phyloP scores from a whole-genome alignment of 2,797 vertebrate species.

The Hoplostethus atlanticus region DNA sequence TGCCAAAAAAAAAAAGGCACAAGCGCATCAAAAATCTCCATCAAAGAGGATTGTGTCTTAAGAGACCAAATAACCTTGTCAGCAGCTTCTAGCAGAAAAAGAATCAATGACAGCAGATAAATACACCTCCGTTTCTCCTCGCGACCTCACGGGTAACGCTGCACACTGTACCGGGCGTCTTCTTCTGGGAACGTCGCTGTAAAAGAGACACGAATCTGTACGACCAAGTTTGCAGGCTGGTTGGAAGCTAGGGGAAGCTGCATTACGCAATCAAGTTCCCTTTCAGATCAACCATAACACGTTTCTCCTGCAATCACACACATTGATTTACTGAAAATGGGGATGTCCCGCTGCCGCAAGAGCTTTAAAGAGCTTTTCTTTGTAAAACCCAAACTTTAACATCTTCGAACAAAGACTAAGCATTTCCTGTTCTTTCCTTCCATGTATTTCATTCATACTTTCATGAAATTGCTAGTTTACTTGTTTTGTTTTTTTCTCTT shows the following conservation, averaged over 20 bases:
- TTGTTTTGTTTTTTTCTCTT: constrained; percentile 56
- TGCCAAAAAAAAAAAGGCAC: constrained; percentile 33
- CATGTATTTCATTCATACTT: constrained; percentile 41
- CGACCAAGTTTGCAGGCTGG: background rate
- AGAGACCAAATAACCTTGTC: constrained; percentile 59
- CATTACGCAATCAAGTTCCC: constrained; percentile 14
- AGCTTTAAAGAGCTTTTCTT: constrained; percentile 22
- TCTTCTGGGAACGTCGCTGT: constrained; percentile 28
- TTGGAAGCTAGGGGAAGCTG: too few relatives aligned
- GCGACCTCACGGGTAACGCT: constrained; percentile 35
- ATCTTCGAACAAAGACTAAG: constrained; percentile 23
- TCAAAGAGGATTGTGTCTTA: constrained; percentile 35
- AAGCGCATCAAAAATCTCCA: constrained; percentile 51
- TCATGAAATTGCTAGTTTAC: constrained; percentile 72
- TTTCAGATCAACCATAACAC: constrained; percentile 15
- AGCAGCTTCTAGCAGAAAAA: background rate
- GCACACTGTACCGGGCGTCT: constrained; percentile 30
- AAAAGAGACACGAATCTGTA: constrained; percentile 53
- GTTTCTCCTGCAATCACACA: constrained; percentile 1
- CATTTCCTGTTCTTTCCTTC: constrained; percentile 50
- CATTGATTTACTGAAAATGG: background rate
- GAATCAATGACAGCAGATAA: background rate
- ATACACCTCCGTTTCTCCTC: background rate
- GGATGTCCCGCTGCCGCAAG: background rate
- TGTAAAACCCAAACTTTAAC: background rate